Base-by-base conservation (phyloP, 2,797 vertebrate genomes). In the Florisuga fusca region DNA sequence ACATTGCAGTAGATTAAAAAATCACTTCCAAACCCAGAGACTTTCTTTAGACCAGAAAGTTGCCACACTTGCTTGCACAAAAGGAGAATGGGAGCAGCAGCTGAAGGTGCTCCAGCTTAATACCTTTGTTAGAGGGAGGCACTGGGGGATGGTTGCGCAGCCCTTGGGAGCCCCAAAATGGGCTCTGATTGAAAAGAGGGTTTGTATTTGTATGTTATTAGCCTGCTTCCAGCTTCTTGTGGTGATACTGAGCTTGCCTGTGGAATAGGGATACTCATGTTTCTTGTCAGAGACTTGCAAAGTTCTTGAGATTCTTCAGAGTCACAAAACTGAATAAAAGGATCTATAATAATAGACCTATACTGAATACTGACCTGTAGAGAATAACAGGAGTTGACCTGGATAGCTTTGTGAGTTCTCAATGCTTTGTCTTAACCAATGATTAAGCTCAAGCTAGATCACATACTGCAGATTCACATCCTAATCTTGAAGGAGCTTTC, bases 121-220 rank as follows among this genome's bases (percentile, higher is more conserved):
- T 46, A 46, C 26, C 46, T 36, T 0, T 27, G 12, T 1, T 2
- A 18, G n/a, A 82, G 23, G 34, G 29, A 71, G 1, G 2, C 18
- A 3, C 31, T 57, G 74, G 12, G 4, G 10, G 51, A 7, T 7
- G 36, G 20, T 13, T 2, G 4, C 25, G 2, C 19, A 77, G 43
- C 34, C 67, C 54, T 81, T n/a, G 45, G 51, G 16, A 68, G 12
- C 4, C 43, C 58, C 54, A 31, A 5, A 7, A 1, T 1, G 3
- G 64, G 19, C 58, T 84, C 23, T 36, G 33, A 15, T 1, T 43
- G 81, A 41, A 67, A 69, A 55, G 12, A 19, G 43, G 2, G 12
- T 5, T 57, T 81, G 4, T 6, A 2, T 27, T 15, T 73, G 27
- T 48, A 0, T 75, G 86, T 76, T 82, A 2, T 57, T 41, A 9